Base-by-base conservation (phyloP, 2,888 invertebrate genomes). In the Drosophila helvetica region DNA sequence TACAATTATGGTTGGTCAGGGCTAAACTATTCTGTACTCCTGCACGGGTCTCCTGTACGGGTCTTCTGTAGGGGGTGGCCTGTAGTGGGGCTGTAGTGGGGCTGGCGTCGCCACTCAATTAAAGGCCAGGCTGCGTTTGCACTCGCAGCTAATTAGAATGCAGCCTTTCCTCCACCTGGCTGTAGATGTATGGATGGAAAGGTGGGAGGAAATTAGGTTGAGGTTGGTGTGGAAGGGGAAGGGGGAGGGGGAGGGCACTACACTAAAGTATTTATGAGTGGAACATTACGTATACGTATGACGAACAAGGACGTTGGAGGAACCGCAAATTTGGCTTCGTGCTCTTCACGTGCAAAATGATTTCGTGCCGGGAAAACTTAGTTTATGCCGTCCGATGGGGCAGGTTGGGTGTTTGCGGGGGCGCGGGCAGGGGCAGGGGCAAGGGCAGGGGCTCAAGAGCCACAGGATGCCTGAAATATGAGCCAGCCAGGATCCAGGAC, bases 1-100 rank as follows among this genome's bases (percentile, higher is more conserved):
- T 91, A 91, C 89, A 91, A 91, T 89, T 91, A 91, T 91, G 91
- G 91, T 91, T 78, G 88, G 89, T 78, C 58, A 60, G 78, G 88
- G 89, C 79, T 58, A 60, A 73, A 48, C 74, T 48, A 72, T 71
- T 73, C 64, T 63, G 64, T 51, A 73, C 74, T 56, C n/a, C 38
- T 56, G 54, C 56, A 48, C 50, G 54, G 68, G 15, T 15, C 38
- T 38, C 15, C 38, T 38, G 38, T 6, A 38, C 38, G 38, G 38
- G 10, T 25, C 8, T 8, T 2, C 25, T 10, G 12, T 33, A 4
- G 10, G 9, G 0, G 12, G 30, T 33, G 1, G 8, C 9, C 3
- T 10, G 30, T 9, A 10, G 30, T 10, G 3, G 30, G 30, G 10
- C n/a, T 2, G 27, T 30, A 3, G 3, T 9, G n/a, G n/a, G n/a